Conservation (phyloP, 2,888 invertebrate genomes). For the Zygogramma bicolorata region DNA sequence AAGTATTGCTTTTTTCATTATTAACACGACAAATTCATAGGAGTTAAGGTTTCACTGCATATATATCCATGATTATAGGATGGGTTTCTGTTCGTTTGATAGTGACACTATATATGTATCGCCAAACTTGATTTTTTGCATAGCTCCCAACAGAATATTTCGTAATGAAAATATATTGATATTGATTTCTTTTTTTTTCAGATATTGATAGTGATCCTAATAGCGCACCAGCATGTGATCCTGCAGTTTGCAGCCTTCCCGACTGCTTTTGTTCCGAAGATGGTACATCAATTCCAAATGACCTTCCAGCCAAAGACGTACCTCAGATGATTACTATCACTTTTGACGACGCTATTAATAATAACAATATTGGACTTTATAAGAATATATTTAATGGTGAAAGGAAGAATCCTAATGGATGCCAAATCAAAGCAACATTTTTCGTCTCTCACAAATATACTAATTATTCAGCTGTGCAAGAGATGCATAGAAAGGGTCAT, state of each 20-base stretch:
- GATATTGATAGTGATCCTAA: constrained; percentile 95
- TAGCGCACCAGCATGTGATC: constrained; percentile 90
- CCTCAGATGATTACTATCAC: constrained; percentile 96
- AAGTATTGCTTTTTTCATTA: too few relatives aligned
- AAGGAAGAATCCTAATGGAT: constrained; percentile 92
- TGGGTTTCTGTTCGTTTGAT: too few relatives aligned
- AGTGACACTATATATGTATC: too few relatives aligned
- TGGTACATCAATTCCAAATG: constrained; percentile 88
- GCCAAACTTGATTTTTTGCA: too few relatives aligned
- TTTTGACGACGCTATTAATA: constrained; percentile 95
- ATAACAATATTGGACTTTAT: constrained; percentile 94
- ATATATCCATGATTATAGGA: too few relatives aligned
- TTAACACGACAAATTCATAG: too few relatives aligned
- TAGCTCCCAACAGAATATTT: too few relatives aligned
- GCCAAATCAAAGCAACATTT: constrained; percentile 92
- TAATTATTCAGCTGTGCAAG: constrained; percentile 93
- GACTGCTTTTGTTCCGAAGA: constrained; percentile 96
- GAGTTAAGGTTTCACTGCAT: too few relatives aligned
- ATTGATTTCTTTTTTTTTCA: constrained; percentile 64
- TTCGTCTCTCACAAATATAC: constrained; percentile 94
- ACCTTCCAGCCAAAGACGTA: constrained; percentile 85
- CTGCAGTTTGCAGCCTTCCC: constrained; percentile 86
- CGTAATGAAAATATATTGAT: too few relatives aligned
- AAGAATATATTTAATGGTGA: constrained; percentile 91
- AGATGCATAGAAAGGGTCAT: constrained; percentile 91